Percentiles rank a stretch among this genome's conserved stretches.
Evolutionary conservation across 2,113 vertebrate genomes (phyloP).

Genomic region (Etia nguti): DNA sequence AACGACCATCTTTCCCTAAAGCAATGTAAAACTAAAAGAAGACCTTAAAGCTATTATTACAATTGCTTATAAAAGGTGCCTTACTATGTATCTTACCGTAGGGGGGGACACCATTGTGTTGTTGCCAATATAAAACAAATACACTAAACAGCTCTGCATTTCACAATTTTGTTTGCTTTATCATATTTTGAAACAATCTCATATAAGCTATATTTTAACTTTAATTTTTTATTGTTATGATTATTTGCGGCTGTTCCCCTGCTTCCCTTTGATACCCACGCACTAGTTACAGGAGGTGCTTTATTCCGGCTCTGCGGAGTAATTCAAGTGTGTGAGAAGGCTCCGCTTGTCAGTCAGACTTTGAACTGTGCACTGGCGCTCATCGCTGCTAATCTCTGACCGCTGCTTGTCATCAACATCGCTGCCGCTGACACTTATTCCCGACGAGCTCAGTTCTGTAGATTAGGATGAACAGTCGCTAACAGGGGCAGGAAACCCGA

Average conservation of each 20-base stretch:
- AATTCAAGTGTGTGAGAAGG: constrained; percentile 80
- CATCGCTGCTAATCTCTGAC: constrained; percentile 48
- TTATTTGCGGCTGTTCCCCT: neutral
- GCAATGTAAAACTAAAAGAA: neutral
- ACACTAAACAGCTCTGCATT: neutral
- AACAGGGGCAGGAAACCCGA: neutral
- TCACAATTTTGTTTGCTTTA: neutral
- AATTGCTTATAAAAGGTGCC: neutral
- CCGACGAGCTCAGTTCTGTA: neutral
- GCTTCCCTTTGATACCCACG: neutral
- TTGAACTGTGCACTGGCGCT: constrained; percentile 80
- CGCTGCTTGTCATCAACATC: constrained; percentile 16
- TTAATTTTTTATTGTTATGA: neutral
- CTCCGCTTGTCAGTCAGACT: constrained; percentile 86
- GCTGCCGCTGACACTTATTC: constrained; percentile 3
- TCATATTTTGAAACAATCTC: neutral
- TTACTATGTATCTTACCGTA: neutral
- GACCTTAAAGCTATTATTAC: neutral
- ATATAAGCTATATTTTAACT: neutral
- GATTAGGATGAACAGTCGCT: constrained; percentile 46
- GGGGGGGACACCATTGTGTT: neutral
- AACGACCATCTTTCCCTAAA: neutral
- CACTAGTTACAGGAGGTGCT: constrained; percentile 57
- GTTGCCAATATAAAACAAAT: neutral
- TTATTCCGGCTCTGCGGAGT: constrained; percentile 72